Base-by-base conservation (phyloP, 2,113 vertebrate genomes). In the Crypturellus undulatus region DNA sequence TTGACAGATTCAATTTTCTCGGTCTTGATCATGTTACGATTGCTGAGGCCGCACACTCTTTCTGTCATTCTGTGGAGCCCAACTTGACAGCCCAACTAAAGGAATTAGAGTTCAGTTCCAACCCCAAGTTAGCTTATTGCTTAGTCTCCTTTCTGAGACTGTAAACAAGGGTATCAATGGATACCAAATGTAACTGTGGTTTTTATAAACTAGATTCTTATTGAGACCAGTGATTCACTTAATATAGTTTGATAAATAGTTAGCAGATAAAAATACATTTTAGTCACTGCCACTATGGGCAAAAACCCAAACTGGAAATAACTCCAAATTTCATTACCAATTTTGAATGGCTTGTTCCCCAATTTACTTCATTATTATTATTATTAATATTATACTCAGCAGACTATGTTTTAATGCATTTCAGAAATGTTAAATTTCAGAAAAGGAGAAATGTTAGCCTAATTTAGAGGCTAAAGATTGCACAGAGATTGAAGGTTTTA, bases 111-210 rank as follows among this genome's bases (percentile, higher is more conserved):
- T 91, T 84, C 36, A 42, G 36, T 79, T 96, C 91, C 91, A 94
- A 54, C 10, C 54, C 30, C 38, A 70, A 62, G 49, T 63, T 93
- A 73, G 87, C 63, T 87, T 92, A 81, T 14, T 91, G 80, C 84
- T 84, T 77, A 60, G 76, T 56, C 42, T 87, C 21, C 32, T 56
- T 83, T 89, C 82, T 80, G 68, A 85, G 26, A 56, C 36, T 84
- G 68, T 90, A 91, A 95, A 93, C 84, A 94, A 80, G 91, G 38
- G 4, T 60, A 95, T 80, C 87, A 88, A 94, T 93, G 64, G 73
- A 93, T 95, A 90, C 82, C 91, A 96, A 97, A 94, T 90, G 90
- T 78, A 42, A 78, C 68, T 90, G 91, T 78, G 94, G 82, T 95
- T 95, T 96, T 68, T 34, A 19, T 91, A 80, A 92, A 73, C 56